Percentiles rank a stretch among this genome's conserved stretches.
Conservation (phyloP, 1,140 invertebrate genomes). For the Megalonaias nervosa region DNA sequence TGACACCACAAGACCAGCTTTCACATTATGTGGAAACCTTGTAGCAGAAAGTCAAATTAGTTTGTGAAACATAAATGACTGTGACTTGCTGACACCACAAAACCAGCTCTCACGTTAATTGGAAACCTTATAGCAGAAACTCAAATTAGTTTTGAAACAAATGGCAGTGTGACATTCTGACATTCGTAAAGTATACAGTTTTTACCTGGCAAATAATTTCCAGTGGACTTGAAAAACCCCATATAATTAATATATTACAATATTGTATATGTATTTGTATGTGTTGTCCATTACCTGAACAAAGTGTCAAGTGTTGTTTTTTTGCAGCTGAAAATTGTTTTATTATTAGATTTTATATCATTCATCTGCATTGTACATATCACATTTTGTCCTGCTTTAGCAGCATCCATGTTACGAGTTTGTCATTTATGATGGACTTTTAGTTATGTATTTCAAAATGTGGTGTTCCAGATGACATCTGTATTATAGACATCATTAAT, state of each 20-base stretch:
- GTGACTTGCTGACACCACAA: background rate
- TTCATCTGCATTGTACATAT: slow-evolving; percentile 23
- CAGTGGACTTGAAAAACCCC: too few species aligned
- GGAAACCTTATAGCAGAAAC: slow-evolving; percentile 61
- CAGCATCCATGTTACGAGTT: too few species aligned
- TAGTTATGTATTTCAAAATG: too few species aligned
- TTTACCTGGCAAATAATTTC: too few species aligned
- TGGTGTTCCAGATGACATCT: too few species aligned
- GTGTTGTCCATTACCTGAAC: slow-evolving; percentile 31
- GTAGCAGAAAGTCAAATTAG: slow-evolving; percentile 40
- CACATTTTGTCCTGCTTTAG: slow-evolving; percentile 3
- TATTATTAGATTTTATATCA: slow-evolving; percentile 20
- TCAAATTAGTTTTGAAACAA: background rate
- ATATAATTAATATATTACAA: too few species aligned
- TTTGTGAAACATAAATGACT: background rate
- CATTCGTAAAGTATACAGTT: background rate
- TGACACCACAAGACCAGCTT: slow-evolving; percentile 65
- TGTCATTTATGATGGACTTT: too few species aligned
- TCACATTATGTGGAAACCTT: slow-evolving; percentile 65
- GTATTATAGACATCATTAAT: too few species aligned
- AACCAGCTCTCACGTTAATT: slow-evolving; percentile 66
- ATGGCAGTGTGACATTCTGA: slow-evolving; percentile 1
- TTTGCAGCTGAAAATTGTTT: slow-evolving; percentile 8
- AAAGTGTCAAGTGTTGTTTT: slow-evolving; percentile 18
- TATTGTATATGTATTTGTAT: slow-evolving; percentile 16